These are phyloP conservation scores for Caenorhabditis latens DNA, from an alignment of 1,140 invertebrate genomes.

Conservation along the genomic window DNA sequence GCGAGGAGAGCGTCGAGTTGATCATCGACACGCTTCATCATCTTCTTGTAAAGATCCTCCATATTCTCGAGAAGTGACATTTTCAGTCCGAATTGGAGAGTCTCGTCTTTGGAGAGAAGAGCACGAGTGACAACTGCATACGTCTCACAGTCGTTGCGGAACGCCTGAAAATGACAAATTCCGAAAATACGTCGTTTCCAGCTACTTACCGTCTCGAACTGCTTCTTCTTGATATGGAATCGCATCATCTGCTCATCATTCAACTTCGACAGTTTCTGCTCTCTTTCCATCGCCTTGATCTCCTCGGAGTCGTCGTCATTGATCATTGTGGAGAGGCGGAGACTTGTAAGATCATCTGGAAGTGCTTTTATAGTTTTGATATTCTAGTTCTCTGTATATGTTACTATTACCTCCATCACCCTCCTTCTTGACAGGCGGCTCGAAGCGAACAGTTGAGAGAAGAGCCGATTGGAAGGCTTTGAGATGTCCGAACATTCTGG, in stretches of 20 bases:
- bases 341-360: not conserved
- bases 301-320: conserved; percentile 13
- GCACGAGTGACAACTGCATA: conserved; percentile 37
- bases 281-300: not conserved
- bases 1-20: conserved; percentile 18
- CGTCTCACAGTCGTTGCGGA: conserved; percentile 51
- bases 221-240: conserved; percentile 52
- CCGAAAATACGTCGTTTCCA: not conserved
- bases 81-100: conserved; percentile 14
- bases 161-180: conserved; percentile 18
- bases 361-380: too few species aligned
- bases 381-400: too few species aligned
- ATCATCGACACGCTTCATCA: conserved; percentile 45
- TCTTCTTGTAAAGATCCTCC: conserved; percentile 56
- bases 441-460: conserved; percentile 21
- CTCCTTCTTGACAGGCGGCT: not conserved
- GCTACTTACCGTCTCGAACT: conserved; percentile 41
- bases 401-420: not conserved
- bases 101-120: conserved; percentile 54
- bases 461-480: conserved; percentile 46
- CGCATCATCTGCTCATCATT: conserved; percentile 51
- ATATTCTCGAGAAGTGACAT: conserved; percentile 49
- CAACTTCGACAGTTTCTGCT: conserved; percentile 5
- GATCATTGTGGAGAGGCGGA: not conserved
- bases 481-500: conserved; percentile 21